Evolutionary conservation across 2,797 vertebrate genomes (phyloP).

Genomic region (Lacerta viridis): DNA sequence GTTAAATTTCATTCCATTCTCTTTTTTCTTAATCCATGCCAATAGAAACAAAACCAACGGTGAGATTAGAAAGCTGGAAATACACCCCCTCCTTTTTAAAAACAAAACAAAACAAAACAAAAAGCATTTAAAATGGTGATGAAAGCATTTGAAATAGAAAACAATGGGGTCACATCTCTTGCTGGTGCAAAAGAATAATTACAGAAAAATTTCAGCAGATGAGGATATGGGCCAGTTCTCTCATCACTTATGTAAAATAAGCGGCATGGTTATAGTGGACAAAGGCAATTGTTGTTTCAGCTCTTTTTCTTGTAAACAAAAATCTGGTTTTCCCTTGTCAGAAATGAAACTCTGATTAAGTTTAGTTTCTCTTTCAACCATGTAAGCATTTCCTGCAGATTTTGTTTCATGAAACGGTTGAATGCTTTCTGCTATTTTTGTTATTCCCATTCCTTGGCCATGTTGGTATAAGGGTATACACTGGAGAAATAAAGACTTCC

Average conservation of each 20-base stretch:
- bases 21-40: slow-evolving; percentile 8
- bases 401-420: slow-evolving; percentile 52
- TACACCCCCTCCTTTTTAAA: slow-evolving; percentile 1
- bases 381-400: slow-evolving; percentile 34
- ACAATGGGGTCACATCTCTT: not conserved
- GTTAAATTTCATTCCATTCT: not conserved
- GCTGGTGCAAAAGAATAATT: not conserved
- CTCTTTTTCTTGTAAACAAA: slow-evolving; percentile 18
- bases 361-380: slow-evolving; percentile 53
- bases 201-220: not conserved
- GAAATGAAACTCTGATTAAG: slow-evolving; percentile 45
- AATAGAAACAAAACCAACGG: slow-evolving; percentile 1
- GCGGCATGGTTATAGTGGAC: not conserved
- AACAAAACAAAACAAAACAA: not conserved
- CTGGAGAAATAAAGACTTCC: not conserved
- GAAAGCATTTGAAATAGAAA: not conserved
- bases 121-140: not conserved
- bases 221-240: not conserved
- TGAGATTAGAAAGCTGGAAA: not conserved
- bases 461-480: slow-evolving; percentile 47
- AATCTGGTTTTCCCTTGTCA: not conserved
- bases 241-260: not conserved
- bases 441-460: slow-evolving; percentile 17
- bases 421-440: slow-evolving; percentile 51
- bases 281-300: not conserved